A percentile compares a stretch with the other conserved stretches of the same genome.
phyloP scores from a whole-genome alignment of 2,888 invertebrate species.

The Sacculina carcini region DNA sequence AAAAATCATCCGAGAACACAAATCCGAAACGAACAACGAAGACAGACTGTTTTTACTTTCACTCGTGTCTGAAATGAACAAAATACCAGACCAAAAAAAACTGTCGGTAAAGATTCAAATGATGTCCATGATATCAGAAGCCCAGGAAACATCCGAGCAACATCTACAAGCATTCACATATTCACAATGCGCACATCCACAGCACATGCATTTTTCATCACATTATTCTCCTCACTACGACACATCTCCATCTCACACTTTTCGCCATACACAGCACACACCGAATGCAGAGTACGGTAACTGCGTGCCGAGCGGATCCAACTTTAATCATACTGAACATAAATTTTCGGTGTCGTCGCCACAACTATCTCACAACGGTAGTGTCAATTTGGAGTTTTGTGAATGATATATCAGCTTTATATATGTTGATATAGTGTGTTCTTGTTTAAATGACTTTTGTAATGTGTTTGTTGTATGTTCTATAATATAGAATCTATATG shows the following conservation, averaged over 20 bases:
- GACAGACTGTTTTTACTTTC: slow-evolving; percentile 5
- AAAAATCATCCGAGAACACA: too few relatives aligned
- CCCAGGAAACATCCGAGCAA: slow-evolving; percentile 2
- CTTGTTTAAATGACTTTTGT: too few relatives aligned
- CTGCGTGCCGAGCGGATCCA: slow-evolving; percentile 1
- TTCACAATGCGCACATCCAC: too few relatives aligned
- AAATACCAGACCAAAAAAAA: slow-evolving; percentile 25
- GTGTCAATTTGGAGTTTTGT: not conserved
- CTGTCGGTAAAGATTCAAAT: slow-evolving; percentile 2
- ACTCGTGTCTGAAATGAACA: slow-evolving; percentile 4
- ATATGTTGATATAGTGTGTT: too few relatives aligned
- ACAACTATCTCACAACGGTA: not conserved
- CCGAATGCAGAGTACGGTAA: slow-evolving; percentile 1
- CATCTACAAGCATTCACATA: not conserved
- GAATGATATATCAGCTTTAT: too few relatives aligned
- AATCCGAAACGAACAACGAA: too few relatives aligned
- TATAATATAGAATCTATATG: too few relatives aligned
- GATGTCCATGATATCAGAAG: not conserved
- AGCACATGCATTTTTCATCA: not conserved
- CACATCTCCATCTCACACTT: slow-evolving; percentile 3
- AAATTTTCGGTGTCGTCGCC: slow-evolving; percentile 3
- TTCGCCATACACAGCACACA: slow-evolving; percentile 5
- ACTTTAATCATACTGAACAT: too few relatives aligned
- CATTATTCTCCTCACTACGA: slow-evolving; percentile 1
- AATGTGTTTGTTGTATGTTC: too few relatives aligned